Evolutionary conservation across 2,797 vertebrate species (phyloP), one percentile per base, ranked within the genome.

Genomic region (Gouania willdenowi): DNA sequence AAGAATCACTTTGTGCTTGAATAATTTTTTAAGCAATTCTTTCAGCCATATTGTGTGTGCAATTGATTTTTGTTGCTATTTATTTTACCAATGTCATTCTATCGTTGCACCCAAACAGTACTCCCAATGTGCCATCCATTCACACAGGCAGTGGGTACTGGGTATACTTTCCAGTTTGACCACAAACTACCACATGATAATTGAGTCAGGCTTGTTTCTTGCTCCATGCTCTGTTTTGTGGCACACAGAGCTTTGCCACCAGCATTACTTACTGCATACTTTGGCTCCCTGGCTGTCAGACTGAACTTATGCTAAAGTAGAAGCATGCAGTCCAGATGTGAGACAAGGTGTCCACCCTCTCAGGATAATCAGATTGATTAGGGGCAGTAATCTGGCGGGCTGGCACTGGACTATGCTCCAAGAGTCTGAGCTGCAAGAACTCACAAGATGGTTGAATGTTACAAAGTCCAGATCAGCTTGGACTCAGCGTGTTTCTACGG

Each of bases 361-460:
- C 57, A 49, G 54, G 34, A 71, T 83, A 83, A 85, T 83, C 81
- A 85, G 78, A 85, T 85, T 87, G 86, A 89, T 90, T 87, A 81
- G 66, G 61, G 54, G 56, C 69, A 64, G 77, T 80, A 83, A 85
- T 86, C 82, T 85, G 80, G 73, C 46, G 60, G 45, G 55, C 71
- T 75, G 72, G 79, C 71, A 76, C 66, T 60, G 69, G 69, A 40
- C 66, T 52, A 57, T 54, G 57, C 64, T 75, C 38, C 43, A 44
- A 58, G 52, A 77, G 38, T 28, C 59, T 71, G 77, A 78, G 61
- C 63, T 77, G 53, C 74, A 66, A 78, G 78, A 81, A 77, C 75
- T 72, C 75, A 78, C 79, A 77, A 79, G 79, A 73, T 76, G 82
- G 74, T 66, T 52, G 19, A 41, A 24, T 41, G 44, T 83, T 81